Conservation (phyloP, 2,113 vertebrate species). For the Notothenia coriiceps region DNA sequence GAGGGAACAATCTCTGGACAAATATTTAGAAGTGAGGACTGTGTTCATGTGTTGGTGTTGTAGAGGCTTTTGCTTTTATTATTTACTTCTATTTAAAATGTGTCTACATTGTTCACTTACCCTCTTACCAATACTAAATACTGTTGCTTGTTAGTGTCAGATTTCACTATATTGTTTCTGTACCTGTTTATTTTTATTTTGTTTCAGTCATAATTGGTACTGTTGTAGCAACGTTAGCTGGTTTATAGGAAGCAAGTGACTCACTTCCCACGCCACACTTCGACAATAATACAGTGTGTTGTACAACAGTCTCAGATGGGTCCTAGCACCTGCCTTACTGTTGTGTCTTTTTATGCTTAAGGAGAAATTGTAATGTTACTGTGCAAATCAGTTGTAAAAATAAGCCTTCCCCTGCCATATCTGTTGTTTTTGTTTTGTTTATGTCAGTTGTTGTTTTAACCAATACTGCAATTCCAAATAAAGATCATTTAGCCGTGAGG, state of each 20-base stretch:
- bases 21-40: too few relatives aligned
- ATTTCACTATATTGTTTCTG: background rate
- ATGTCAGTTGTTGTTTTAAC: conserved; percentile 66
- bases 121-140: too few relatives aligned
- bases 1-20: too few relatives aligned
- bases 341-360: conserved; percentile 1
- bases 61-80: too few relatives aligned
- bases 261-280: background rate
- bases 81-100: too few relatives aligned
- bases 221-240: conserved; percentile 3
- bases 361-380: conserved; percentile 11
- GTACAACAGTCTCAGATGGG: background rate
- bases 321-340: conserved; percentile 1
- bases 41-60: too few relatives aligned
- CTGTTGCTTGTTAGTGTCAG: too few relatives aligned
- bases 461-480: conserved; percentile 66
- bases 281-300: conserved; percentile 7
- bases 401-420: background rate
- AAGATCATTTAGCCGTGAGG: conserved; percentile 88
- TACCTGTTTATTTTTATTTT: background rate
- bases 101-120: too few relatives aligned
- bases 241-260: background rate
- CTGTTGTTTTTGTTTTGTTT: conserved; percentile 59
- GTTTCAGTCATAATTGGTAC: background rate
- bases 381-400: conserved; percentile 19